phyloP scores from a whole-genome alignment of 2,113 vertebrate genomes.

The Puma concolor region DNA sequence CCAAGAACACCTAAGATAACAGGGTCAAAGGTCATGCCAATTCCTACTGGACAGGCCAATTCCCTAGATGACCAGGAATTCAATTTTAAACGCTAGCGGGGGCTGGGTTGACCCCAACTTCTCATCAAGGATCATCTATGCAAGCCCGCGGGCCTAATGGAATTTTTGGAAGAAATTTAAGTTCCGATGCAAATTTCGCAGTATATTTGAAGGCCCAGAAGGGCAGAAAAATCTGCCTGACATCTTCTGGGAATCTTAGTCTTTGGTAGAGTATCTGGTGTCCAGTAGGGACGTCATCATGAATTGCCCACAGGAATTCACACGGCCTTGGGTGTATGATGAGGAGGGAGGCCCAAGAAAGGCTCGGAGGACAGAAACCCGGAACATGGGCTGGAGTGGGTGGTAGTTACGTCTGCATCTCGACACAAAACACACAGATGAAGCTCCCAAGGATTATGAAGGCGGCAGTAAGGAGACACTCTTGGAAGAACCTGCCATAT shows the following conservation, averaged over 20 bases:
- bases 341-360: not conserved
- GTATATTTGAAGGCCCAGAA: not conserved
- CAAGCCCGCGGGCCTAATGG: not conserved
- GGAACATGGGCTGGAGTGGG: accelerated
- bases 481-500: not conserved
- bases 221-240: no score
- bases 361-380: not conserved
- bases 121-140: not conserved
- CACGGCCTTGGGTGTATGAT: not conserved
- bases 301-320: no score
- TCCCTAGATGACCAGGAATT: not conserved
- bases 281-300: not conserved
- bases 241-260: not conserved
- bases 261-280: not conserved
- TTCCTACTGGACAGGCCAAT: not conserved
- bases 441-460: not conserved
- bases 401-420: not conserved
- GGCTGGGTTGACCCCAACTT: not conserved
- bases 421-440: not conserved
- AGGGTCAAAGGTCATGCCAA: accelerated
- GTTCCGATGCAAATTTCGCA: not conserved
- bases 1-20: no score
- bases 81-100: not conserved
- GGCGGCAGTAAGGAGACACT: not conserved
- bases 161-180: not conserved